A percentile compares a stretch with the other conserved stretches of the same genome.
phyloP scores from a whole-genome alignment of 2,888 invertebrate species.

The Iselma pallidipennis region DNA sequence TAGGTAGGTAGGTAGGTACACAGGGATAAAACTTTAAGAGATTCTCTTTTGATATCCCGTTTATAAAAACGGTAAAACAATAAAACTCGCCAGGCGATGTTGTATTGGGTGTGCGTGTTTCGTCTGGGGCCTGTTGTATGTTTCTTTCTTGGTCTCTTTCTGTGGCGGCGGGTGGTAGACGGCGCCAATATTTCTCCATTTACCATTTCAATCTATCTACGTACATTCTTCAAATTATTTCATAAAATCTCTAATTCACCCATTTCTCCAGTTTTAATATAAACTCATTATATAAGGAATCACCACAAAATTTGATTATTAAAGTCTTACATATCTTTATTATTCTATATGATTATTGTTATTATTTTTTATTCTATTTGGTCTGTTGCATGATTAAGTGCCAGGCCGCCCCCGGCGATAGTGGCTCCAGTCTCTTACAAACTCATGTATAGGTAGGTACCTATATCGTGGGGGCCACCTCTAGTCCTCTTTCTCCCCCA shows the following conservation, averaged over 20 bases:
- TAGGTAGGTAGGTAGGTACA: too few relatives aligned
- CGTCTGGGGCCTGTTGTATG: slow-evolving; percentile 48
- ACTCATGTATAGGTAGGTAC: slow-evolving; percentile 13
- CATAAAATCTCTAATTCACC: too few relatives aligned
- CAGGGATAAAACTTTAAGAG: neutral
- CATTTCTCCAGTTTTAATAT: too few relatives aligned
- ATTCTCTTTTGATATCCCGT: slow-evolving; percentile 46
- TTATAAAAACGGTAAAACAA: slow-evolving; percentile 55
- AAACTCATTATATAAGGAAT: too few relatives aligned
- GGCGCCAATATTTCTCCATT: slow-evolving; percentile 44
- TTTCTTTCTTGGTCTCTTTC: slow-evolving; percentile 30
- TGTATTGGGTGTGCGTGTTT: slow-evolving; percentile 51
- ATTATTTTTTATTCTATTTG: neutral
- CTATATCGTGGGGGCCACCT: slow-evolving; percentile 19
- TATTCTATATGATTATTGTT: neutral
- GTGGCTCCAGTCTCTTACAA: slow-evolving; percentile 2
- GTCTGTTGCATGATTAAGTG: slow-evolving; percentile 13
- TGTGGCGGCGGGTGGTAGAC: slow-evolving; percentile 53
- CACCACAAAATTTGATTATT: too few relatives aligned
- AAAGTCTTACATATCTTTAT: too few relatives aligned
- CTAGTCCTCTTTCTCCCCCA: slow-evolving; percentile 15
- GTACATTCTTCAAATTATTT: neutral
- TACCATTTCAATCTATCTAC: neutral
- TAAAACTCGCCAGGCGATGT: slow-evolving; percentile 56
- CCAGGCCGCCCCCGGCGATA: slow-evolving; percentile 13